Base-by-base conservation (phyloP, 2,113 vertebrate species). In the Plectropomus leopardus region DNA sequence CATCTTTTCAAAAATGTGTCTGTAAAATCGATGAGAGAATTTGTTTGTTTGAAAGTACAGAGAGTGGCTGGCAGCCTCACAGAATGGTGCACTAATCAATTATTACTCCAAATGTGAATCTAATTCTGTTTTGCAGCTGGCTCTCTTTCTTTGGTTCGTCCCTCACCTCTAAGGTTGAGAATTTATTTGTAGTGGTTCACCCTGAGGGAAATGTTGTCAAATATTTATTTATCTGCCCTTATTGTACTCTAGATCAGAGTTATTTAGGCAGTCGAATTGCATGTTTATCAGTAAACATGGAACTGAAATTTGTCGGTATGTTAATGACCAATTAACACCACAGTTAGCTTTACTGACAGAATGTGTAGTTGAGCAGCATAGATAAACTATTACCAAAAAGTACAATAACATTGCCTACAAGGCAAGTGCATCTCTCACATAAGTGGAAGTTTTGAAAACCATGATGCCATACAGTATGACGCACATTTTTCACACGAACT, bases 361-460 rank as follows among this genome's bases (percentile, higher is more conserved):
- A 53, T 21, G n/a, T 24, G 32, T 16, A 1, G 26, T 30, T 32
- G 55, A 48, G 54, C 23, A 61, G 60, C 8, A 72, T 7, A 36
- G 2, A 4, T 42, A 7, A 45, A 57, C 24, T 1, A 4, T 23
- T 23, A 9, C 21, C 28, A 50, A n/a, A 11, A 32, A 53, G 47
- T 21, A 19, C 4, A 36, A 11, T 17, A 13, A 32, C 6, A 44
- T 2, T n/a, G n/a, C n/a, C 42, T 7, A 21, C 14, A 3, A 28
- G 15, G 17, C 24, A 30, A 50, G 30, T 50, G 1, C 28, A 50
- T 64, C 17, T 75, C 50, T 44, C 19, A n/a, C 47, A 23, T 8
- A 67, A 78, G 24, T 14, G 45, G 15, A 78, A 50, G 7, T 68
- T 23, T 26, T 36, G 16, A 42, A 68, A 48, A 4, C 8, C 47